These are phyloP conservation scores for Callitettix versicolor DNA, from an alignment of 1,140 invertebrate genomes.

Conservation along the genomic window DNA sequence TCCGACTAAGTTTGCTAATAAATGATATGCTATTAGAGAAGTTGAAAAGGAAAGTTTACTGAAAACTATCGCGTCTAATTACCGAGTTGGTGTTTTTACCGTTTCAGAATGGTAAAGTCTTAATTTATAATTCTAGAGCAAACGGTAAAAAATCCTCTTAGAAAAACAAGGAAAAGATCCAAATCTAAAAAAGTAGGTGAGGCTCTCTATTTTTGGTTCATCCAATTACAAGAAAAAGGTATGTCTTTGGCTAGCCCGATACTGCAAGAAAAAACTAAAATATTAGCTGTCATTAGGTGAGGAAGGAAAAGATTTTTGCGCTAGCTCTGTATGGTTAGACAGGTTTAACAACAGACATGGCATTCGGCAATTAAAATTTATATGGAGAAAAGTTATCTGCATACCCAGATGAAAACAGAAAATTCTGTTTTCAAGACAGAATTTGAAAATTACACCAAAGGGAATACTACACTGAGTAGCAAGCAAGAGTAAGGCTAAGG, in stretches of 20 bases:
- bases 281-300: background rate
- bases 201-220: constrained; percentile 1
- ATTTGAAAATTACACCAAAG: constrained; percentile 1
- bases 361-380: background rate
- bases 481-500: too few relatives aligned
- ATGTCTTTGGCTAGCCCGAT: constrained; percentile 1
- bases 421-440: background rate
- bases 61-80: background rate
- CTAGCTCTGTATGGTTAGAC: constrained; percentile 1
- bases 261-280: constrained; percentile 1
- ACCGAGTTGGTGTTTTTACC: background rate
- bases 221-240: constrained; percentile 1
- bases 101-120: background rate
- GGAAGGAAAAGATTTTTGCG: background rate
- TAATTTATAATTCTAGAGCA: background rate
- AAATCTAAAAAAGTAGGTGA: background rate
- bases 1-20: too few relatives aligned
- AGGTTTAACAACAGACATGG: constrained; percentile 3
- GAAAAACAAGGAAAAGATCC: background rate
- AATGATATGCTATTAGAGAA: background rate
- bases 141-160: background rate
- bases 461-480: too few relatives aligned
- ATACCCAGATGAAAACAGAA: background rate
- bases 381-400: constrained; percentile 8
- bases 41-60: background rate